Evolutionary conservation across 2,888 invertebrate genomes (phyloP), one percentile per base, ranked within the genome.

Genomic region (Agonopterix heracliana): DNA sequence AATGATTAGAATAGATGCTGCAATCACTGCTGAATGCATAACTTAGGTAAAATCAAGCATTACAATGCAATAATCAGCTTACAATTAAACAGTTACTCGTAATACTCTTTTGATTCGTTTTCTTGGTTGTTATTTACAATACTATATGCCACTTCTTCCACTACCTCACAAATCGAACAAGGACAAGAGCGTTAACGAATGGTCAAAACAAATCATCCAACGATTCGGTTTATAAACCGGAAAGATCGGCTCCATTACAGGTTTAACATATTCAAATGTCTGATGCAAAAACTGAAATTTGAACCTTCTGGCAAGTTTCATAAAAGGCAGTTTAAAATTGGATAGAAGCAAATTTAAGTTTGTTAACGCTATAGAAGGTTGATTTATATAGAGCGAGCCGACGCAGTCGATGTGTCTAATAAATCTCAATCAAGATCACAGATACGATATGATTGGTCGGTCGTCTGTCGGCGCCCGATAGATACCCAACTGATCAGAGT

Each of bases 361-460:
- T 36, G 48, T 44, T n/a, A 10, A 14, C 49, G 45, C 41, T 45
- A 14, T 51, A 51, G 55, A 54, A 52, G 50, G 51, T 53, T 59
- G 57, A 61, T 60, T 60, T 56, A 50, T 53, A 68, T 61, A 68
- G 67, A 71, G 64, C 69, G 69, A 63, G 67, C 68, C 71, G 71
- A 63, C 72, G 63, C 60, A 59, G 65, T 63, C 69, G 73, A 71
- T 77, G 68, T 68, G 75, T 68, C 78, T 68, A 81, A 85, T 85
- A 85, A 85, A 85, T 85, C 84, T 85, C 77, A 81, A 85, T 85
- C 85, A 84, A 82, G 85, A 85, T 85, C 66, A 59, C 61, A 66
- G 81, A 77, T 74, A 73, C 70, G 81, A 81, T 82, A 70, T 68
- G 71, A 71, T 68, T 54, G 55, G 59, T 66, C 64, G 78, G 61